Percentiles rank a stretch among this genome's conserved stretches.
phyloP scores from a whole-genome alignment of 1,140 invertebrate genomes.

The Mesaphorura yosii region DNA sequence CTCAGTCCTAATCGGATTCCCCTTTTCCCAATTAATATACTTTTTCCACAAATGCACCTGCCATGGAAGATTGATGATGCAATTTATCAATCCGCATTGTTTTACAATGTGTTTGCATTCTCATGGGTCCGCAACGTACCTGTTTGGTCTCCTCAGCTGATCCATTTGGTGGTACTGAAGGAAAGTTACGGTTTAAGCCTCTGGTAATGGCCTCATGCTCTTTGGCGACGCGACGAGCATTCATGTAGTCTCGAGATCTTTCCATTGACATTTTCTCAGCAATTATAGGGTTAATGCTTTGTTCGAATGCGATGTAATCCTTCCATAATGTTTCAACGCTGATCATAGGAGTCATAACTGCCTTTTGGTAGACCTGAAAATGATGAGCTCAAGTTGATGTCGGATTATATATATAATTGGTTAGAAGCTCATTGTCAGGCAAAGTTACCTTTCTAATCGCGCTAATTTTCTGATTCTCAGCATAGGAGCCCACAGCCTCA shows the following conservation, averaged over 20 bases:
- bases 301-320: slow-evolving; percentile 88
- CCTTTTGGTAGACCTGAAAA: slow-evolving; percentile 74
- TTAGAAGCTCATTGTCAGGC: background rate
- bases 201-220: slow-evolving; percentile 89
- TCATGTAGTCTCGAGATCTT: slow-evolving; percentile 90
- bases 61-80: slow-evolving; percentile 4
- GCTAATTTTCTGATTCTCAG: slow-evolving; percentile 97
- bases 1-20: slow-evolving; percentile 89
- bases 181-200: slow-evolving; percentile 85
- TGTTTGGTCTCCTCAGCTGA: slow-evolving; percentile 86
- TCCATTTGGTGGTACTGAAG: slow-evolving; percentile 83
- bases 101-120: background rate
- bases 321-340: slow-evolving; percentile 98
- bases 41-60: slow-evolving; percentile 99
- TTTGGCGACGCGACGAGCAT: slow-evolving; percentile 88
- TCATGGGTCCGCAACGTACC: slow-evolving; percentile 45
- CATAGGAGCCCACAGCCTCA: slow-evolving; percentile 94
- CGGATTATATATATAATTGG: background rate
- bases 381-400: background rate
- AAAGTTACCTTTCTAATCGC: slow-evolving; percentile 77
- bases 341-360: slow-evolving; percentile 91
- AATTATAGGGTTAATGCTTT: slow-evolving; percentile 93
- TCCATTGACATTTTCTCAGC: slow-evolving; percentile 89
- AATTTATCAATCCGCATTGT: background rate
- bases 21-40: slow-evolving; percentile 94